Evolutionary conservation across 2,113 vertebrate species (phyloP), one percentile per base, ranked within the genome.

Genomic region (Catharus minimus): DNA sequence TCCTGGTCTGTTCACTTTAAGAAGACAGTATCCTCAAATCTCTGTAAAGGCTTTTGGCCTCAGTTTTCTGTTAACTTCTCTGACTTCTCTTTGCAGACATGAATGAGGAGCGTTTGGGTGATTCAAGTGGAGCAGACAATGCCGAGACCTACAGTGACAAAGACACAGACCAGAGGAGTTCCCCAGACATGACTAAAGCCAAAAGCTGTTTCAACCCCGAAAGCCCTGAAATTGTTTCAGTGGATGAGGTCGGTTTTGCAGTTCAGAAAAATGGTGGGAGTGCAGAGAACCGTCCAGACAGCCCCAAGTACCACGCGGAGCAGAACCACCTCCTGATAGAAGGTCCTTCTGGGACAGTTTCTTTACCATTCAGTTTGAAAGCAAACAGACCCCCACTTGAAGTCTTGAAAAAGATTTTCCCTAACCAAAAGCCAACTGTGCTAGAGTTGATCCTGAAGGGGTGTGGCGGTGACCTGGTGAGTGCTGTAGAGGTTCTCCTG

Each of bases 341-440:
- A 89, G 99, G 99, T 81, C 98, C 99, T 8, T 97, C 98, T 0
- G 99, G 99, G 30, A 98, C 98, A 24, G 97, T 99, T 82, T 98
- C 97, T 66, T 97, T 99, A 67, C 99, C 99, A 67, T 98, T 99
- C 93, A 98, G 98, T 96, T 96, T 99, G 84, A 97, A 99, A 74
- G 98, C 98, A 93, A 99, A 99, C 96, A 97, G 98, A 24, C 99
- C 99, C 4, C 99, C 99, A 0, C 97, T 99, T 36, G 99, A 99
- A 65, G 99, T 99, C 64, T 95, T 99, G 62, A 99, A 99, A 95
- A 99, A 99, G 95, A 99, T 99, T 84, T 99, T 99, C 93, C 99
- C 99, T 22, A 97, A 96, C 52, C 99, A 99, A 96, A 99, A 99
- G 96, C 98, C 99, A 4, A 90, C 99, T 0, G 99, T 99, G 10